Base-by-base conservation (phyloP, 2,797 vertebrate genomes). In the Anguilla obscura region DNA sequence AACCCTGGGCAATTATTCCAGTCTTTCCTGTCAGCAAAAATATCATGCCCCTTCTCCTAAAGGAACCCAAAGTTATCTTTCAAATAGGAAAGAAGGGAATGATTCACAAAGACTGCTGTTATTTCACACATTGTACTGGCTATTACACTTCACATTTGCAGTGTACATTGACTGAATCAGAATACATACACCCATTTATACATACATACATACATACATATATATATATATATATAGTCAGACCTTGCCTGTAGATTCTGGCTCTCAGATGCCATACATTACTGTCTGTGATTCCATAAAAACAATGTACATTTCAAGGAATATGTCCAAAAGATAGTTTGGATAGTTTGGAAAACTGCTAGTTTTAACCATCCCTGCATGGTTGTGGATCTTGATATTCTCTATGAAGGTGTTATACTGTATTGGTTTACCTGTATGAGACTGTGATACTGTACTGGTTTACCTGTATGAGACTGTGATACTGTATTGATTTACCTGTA, bases 1-100 rank as follows among this genome's bases (percentile, higher is more conserved):
- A 82, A 24, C 45, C 6, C 79, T 8, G 79, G 79, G 50, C 79
- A 82, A 50, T 82, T 82, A 82, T 82, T 82, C 18, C n/a, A 45
- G 74, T 45, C 16, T 79, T 45, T 79, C 12, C 16, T 82, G 40
- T 40, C 18, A 24, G 21, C 79, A 18, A 82, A 9, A 40, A 79
- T 40, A 10, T 24, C 36, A 82, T 18, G 3, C 4, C 14, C 24
- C 14, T 40, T 79, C 40, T n/a, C 18, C 18, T 5, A 45, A 45
- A 79, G 74, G 74, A 45, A 21, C 3, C 18, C 7, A 40, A 82
- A 8, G 40, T 82, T 82, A 45, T 82, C 18, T 21, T 82, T 82
- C 40, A 48, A 45, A 24, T 9, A 50, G 18, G 21, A 48, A 24
- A 82, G 79, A 82, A 82, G n/a, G 18, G 8, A 0, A 50, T 8